phyloP scores from a whole-genome alignment of 92 coral and sea anemone genomes.

The Palythoa grandis region DNA sequence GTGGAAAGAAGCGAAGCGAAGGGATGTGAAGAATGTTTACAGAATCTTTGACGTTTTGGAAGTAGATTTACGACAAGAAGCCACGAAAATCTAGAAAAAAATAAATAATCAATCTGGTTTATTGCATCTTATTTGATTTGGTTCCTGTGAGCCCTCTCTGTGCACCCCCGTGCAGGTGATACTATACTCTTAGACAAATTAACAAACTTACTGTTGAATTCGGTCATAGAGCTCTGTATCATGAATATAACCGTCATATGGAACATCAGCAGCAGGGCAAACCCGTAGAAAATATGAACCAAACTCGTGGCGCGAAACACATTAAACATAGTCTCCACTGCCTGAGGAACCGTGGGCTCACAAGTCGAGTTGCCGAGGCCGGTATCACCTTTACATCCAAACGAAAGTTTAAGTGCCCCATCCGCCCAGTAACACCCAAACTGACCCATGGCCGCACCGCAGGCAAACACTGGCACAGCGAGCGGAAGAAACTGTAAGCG shows the following conservation, averaged over 20 bases:
- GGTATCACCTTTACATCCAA: constrained; percentile 23
- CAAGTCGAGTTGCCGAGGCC: constrained; percentile 51
- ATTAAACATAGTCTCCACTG: constrained; percentile 73
- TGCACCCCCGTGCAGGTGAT: no score
- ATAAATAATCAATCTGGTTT: no score
- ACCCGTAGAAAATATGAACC: constrained; percentile 87
- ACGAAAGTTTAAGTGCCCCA: constrained; percentile 78
- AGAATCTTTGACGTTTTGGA: no score
- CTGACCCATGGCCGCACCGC: constrained; percentile 94
- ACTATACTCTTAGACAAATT: not conserved
- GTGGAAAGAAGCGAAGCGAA: no score
- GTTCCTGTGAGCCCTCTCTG: no score
- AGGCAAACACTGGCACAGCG: constrained; percentile 70
- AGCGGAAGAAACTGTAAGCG: constrained; percentile 71
- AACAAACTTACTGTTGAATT: constrained; percentile 76
- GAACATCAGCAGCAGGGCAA: constrained; percentile 77
- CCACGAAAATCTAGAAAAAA: no score
- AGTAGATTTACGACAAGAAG: no score
- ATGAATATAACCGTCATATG: constrained; percentile 84
- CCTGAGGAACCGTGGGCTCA: constrained; percentile 61
- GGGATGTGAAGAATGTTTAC: no score
- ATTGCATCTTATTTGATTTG: no score
- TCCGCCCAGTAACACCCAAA: constrained; percentile 90
- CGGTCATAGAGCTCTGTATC: constrained; percentile 92
- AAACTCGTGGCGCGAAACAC: constrained; percentile 86